Evolutionary conservation across 2,888 invertebrate genomes (phyloP), one percentile per base, ranked within the genome.

Genomic region (Folsomia candida): DNA sequence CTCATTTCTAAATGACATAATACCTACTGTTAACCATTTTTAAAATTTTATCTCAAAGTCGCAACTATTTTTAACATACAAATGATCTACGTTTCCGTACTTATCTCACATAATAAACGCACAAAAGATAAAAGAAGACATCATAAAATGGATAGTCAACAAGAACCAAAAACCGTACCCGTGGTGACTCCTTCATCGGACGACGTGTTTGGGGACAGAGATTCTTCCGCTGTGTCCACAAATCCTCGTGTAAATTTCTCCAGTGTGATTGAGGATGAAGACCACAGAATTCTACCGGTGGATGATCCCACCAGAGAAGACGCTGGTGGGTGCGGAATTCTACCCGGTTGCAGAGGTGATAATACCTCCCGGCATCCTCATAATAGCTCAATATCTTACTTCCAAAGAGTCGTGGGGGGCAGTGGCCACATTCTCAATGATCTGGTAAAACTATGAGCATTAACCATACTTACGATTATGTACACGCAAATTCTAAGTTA

Each of bases 381-480:
- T 11, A 47, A 47, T 47, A 18, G 18, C n/a, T n/a, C n/a, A 47
- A 47, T 47, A 18, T 11, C 47, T 47, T 47, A 47, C 18, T 2
- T 51, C 20, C 72, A 72, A 24, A 51, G 67, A 22, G 18, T 72
- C 3, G 58, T 72, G 11, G 69, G 61, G n/a, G 72, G 72, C 28
- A 63, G 62, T 67, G 72, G 72, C 28, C 72, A 96, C 84, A 88
- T 95, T 64, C 86, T 93, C 79, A 97, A 96, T 83, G 96, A 97
- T 84, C 60, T 47, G 47, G 18, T 18, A n/a, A n/a, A n/a, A n/a
- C n/a, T n/a, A n/a, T n/a, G n/a, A n/a, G n/a, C n/a, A n/a, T n/a
- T n/a, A n/a, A n/a, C n/a, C n/a, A n/a, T n/a, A n/a, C n/a, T n/a
- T n/a, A n/a, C n/a, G n/a, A n/a, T n/a, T n/a, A n/a, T n/a, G n/a